Evolutionary conservation across 1,140 invertebrate genomes (phyloP).

Genomic region (Tribolium castaneum): DNA sequence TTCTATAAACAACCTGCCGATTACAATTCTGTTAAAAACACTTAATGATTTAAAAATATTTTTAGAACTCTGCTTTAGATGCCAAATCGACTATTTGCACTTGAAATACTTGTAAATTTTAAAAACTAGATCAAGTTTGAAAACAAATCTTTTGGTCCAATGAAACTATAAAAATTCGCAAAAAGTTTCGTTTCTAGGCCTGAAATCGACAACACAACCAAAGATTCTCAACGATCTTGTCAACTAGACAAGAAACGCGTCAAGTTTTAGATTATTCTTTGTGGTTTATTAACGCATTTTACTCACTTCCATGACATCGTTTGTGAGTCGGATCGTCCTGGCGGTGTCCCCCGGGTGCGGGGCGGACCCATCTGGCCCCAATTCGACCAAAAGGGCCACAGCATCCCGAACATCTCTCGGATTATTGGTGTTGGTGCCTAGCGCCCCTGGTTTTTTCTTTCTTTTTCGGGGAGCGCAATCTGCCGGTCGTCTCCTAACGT

Average conservation of each 20-base stretch:
- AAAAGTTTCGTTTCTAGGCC: too few species aligned
- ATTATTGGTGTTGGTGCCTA: constrained; percentile 66
- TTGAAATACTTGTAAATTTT: too few species aligned
- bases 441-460: constrained; percentile 86
- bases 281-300: too few species aligned
- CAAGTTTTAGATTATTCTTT: too few species aligned
- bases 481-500: constrained; percentile 87
- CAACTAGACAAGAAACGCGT: too few species aligned
- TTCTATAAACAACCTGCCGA: neutral
- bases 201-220: too few species aligned
- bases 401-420: constrained; percentile 63
- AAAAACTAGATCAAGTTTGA: too few species aligned
- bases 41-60: too few species aligned
- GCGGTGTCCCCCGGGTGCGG: constrained; percentile 68
- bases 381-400: constrained; percentile 70
- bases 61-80: too few species aligned
- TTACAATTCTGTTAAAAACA: neutral
- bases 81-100: neutral
- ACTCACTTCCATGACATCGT: constrained; percentile 72
- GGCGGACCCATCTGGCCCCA: constrained; percentile 70
- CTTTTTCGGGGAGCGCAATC: constrained; percentile 89
- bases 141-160: too few species aligned
- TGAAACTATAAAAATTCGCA: too few species aligned
- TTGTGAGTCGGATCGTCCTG: constrained; percentile 69
- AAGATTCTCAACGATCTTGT: too few species aligned